Percentiles rank a stretch among this genome's conserved stretches.
Evolutionary conservation across 2,797 vertebrate species (phyloP).

Genomic region (Thamnophis elegans): DNA sequence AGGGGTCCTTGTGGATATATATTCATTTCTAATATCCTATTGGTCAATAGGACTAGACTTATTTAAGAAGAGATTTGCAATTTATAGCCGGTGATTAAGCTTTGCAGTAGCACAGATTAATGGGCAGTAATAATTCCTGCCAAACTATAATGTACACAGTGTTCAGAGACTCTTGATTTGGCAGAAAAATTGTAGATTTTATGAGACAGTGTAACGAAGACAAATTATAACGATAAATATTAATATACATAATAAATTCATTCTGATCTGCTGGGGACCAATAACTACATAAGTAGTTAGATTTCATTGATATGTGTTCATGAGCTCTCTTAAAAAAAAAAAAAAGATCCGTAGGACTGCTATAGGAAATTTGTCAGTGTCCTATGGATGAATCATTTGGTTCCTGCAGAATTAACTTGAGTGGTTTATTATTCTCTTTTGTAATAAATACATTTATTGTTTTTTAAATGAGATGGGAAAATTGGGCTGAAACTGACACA

Average conservation of each 20-base stretch:
- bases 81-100: neutral
- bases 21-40: neutral
- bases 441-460: neutral
- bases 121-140: neutral
- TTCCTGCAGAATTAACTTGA: neutral
- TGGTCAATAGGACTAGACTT: neutral
- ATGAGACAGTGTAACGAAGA: neutral
- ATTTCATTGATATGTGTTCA: neutral
- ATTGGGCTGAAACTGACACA: neutral
- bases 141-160: neutral
- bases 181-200: neutral
- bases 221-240: neutral
- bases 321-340: neutral
- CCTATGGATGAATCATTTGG: neutral
- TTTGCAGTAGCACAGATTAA: neutral
- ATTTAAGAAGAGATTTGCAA: conserved; percentile 20
- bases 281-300: neutral
- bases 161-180: neutral
- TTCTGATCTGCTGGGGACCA: neutral
- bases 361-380: neutral
- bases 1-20: neutral
- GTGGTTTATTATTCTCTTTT: neutral
- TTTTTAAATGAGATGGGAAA: neutral
- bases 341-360: neutral
- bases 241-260: neutral